These are phyloP conservation scores for Pachyrhynchus sulphureomaculatus DNA, from an alignment of 1,140 invertebrate genomes.

Conservation along the genomic window DNA sequence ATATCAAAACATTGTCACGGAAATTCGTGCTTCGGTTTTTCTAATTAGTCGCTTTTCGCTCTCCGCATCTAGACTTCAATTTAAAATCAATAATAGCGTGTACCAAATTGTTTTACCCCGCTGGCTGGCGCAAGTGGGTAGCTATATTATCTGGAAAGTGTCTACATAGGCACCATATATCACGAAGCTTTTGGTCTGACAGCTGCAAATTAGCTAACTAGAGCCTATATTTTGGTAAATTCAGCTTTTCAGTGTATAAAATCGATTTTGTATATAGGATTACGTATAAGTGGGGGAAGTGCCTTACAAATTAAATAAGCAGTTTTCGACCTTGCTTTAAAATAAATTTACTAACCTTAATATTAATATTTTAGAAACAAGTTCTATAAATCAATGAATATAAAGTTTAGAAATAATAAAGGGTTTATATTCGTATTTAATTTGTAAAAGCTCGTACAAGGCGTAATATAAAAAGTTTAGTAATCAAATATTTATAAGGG, in stretches of 20 bases:
- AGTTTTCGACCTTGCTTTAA: not conserved
- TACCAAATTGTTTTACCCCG: conserved; percentile 26
- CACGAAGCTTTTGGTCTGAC: conserved; percentile 29
- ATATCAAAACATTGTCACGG: conserved; percentile 5
- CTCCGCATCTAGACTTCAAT: conserved; percentile 13
- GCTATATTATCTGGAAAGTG: conserved; percentile 29
- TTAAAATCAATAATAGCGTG: conserved; percentile 29
- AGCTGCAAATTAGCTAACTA: conserved; percentile 31
- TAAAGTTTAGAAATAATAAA: too few species aligned
- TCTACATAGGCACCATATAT: conserved; percentile 32
- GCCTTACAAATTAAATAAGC: conserved; percentile 1
- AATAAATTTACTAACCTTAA: too few species aligned
- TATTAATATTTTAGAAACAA: too few species aligned
- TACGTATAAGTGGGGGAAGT: not conserved
- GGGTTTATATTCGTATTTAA: too few species aligned
- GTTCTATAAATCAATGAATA: too few species aligned
- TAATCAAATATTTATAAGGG: too few species aligned
- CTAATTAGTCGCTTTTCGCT: conserved; percentile 12
- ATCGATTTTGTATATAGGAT: conserved; percentile 10
- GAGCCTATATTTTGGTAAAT: conserved; percentile 29
- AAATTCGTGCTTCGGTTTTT: conserved; percentile 13
- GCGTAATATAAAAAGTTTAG: too few species aligned
- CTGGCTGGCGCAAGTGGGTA: conserved; percentile 18
- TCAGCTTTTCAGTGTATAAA: conserved; percentile 1
- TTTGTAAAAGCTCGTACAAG: too few species aligned